Base-by-base conservation (phyloP, 2,888 invertebrate genomes). In the Tenthredo scrophulariae region DNA sequence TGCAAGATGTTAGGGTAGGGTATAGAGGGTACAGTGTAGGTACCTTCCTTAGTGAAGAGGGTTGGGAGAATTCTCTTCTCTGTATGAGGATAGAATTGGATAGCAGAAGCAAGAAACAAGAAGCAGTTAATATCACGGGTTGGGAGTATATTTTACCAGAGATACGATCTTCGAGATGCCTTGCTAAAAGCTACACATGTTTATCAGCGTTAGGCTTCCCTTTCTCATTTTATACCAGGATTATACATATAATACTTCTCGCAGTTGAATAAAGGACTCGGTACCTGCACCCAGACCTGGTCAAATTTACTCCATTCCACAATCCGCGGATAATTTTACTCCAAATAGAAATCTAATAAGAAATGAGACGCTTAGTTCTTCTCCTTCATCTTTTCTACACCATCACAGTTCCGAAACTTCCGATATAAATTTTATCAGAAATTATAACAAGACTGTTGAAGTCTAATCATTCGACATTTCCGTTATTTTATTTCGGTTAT, bases 171-270 rank as follows among this genome's bases (percentile, higher is more conserved):
- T 88, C 88, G 87, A 91, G 91, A 92, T 93, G 91, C 93, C 92
- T 91, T 88, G 93, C 92, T 93, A 93, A 93, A 93, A 93, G 92
- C 92, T 93, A 93, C 93, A 93, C 93, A 91, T 93, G 93, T 93
- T 93, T 93, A 93, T 92, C 92, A 92, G 91, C 89, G 89, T 89
- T 91, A 90, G 89, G 87, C 86, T 40, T 50, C 37, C 37, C 62
- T 62, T 80, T 37, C 26, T 54, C 15, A 77, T 50, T 33, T 46
- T 77, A 26, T 77, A 75, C 43, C 74, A 22, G 22, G 37, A 37
- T 5, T 62, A 26, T 62, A 13, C 29, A 10, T 62, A 13, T 62
- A 10, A 26, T 62, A 26, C 62, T 62, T 62, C 2, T 62, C 22
- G 3, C 26, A 10, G 4, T 62, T n/a, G n/a, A n/a, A 54, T 18